Evolutionary conservation across 1,140 invertebrate species (phyloP), one percentile per base, ranked within the genome.

Genomic region (Pseudomyrmex flavicornis): DNA sequence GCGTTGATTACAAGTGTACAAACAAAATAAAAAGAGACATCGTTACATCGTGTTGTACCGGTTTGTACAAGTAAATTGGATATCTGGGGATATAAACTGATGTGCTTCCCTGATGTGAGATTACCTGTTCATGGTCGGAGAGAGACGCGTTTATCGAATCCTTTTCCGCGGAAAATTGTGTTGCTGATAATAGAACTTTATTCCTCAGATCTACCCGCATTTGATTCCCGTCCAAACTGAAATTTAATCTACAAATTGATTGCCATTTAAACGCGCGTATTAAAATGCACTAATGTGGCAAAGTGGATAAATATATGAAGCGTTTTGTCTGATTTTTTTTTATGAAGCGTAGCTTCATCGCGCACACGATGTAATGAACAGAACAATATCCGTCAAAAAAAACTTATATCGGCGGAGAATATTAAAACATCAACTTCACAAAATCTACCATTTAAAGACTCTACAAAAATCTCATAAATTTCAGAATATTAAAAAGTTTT

Each of bases 11-110:
- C 58, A 50, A 59, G 54, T 72, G 58, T 79, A 70, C 76, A 48
- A n/a, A 44, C 12, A 5, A 59, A 80, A 72, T 80, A 80, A 80
- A 80, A 70, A 59, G 65, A 69, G 62, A 4, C 8, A 77, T 20
- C 59, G 73, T 65, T 68, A 79, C 48, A 69, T 77, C 10, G 17
- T 50, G 65, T 61, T 50, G 17, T 35, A 26, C 26, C 66, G 66
- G 72, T 80, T 70, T 80, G 22, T 70, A 72, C 54, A 72, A 69
- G 54, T 80, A 80, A 80, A 80, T 80, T 72, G 76, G 66, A 80
- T 80, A 61, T 80, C 76, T 72, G 76, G 66, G 54, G 72, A 35
- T 70, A 80, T 80, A 80, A 72, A 72, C 76, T 72, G 22, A 7
- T 35, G 35, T 35, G 35, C 56, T 15, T 8, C 54, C 63, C 35